Percentiles rank a stretch among this genome's conserved stretches.
phyloP scores from a whole-genome alignment of 64 coral and sea anemone genomes.

The Platygyra sinensis region DNA sequence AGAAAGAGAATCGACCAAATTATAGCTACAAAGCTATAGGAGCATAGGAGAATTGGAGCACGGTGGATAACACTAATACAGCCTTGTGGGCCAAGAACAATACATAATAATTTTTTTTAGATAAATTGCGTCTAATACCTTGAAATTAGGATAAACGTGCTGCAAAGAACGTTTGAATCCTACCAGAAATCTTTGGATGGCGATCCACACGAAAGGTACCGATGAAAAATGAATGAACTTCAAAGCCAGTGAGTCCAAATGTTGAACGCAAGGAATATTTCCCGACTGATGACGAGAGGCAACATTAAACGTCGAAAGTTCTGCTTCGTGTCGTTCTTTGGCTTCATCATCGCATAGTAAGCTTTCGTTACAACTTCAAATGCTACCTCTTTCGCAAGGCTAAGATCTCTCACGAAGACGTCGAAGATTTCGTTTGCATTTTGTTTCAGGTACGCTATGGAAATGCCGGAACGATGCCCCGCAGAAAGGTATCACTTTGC shows the following conservation, averaged over 20 bases:
- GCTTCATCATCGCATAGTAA: background rate
- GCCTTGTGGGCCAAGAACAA: background rate
- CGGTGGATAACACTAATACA: background rate
- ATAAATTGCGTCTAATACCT: background rate
- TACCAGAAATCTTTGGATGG: constrained; percentile 27
- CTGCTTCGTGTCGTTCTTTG: constrained; percentile 30
- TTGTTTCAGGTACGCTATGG: background rate
- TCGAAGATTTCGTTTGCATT: background rate
- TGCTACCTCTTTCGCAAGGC: background rate
- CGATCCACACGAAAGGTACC: background rate
- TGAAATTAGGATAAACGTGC: background rate
- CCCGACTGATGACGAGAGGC: background rate
- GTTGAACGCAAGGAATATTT: background rate
- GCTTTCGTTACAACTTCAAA: constrained; percentile 1
- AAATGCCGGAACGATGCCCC: background rate
- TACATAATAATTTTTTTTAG: background rate
- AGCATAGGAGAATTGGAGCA: background rate
- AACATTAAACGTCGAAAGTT: background rate
- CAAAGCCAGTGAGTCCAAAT: background rate
- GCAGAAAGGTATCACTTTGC: too few species aligned
- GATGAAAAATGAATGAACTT: constrained; percentile 4
- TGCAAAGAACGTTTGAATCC: background rate
- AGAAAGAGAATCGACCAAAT: background rate
- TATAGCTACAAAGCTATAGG: background rate
- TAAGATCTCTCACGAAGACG: background rate